Evolutionary conservation across 2,113 vertebrate species (phyloP), one percentile per base, ranked within the genome.

Genomic region (Callochromis pleurospilus): DNA sequence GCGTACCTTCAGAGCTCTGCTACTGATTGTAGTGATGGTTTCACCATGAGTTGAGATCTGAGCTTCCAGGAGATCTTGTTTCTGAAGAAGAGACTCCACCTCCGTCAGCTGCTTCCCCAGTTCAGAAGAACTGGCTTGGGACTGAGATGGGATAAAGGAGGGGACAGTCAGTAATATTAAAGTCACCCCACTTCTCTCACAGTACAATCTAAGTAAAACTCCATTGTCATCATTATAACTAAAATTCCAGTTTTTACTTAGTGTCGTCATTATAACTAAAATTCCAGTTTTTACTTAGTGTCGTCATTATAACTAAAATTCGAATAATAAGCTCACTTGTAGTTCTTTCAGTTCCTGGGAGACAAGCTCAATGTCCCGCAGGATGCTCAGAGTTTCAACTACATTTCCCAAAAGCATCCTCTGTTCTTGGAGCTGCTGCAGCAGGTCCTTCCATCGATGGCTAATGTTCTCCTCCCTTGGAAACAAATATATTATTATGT

Each of bases 51-150:
- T 95, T 1, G 93, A 96, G 90, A 98, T 96, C 89, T 97, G 97
- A 0, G 96, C 95, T 80, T 97, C 97, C 88, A 98, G 58, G 47
- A 99, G 94, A 56, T 97, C 95, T 24, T 99, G 98, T 38, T 96
- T 97, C 93, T 98, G 97, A 7, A 98, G 96, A 77, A 98, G 94
- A 84, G 97, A 96, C 36, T 95, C 96, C 19, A 95, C 96, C 79
- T 98, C 97, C 1, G 95, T 89, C 45, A 98, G 95, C 89, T 98
- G 96, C 81, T 96, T 98, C 33, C 97, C 98, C 87, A 91, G 92
- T 4, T 96, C 96, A 24, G 94, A 93, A 9, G 97, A 97, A 53
- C 80, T 95, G 82, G 96, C 95, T 75, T 95, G 91, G 33, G 86
- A 90, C 98, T 99, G 90, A 54, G 24, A 73, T 3, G 4, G 19